phyloP scores from a whole-genome alignment of 2,888 invertebrate species.

The Trilocha varians region DNA sequence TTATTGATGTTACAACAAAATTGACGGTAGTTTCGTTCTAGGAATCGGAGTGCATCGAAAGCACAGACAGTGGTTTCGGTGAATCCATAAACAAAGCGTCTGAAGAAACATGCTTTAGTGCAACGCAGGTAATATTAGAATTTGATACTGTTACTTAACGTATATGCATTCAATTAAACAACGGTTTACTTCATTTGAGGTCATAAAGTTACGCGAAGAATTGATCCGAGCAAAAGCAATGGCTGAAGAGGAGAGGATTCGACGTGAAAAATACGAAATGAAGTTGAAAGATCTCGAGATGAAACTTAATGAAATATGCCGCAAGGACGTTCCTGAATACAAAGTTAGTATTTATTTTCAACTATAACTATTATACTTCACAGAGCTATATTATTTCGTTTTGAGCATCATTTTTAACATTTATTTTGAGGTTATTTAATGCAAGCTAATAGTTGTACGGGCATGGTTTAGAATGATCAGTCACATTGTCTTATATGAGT shows the following conservation, averaged over 20 bases:
- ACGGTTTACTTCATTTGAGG: slow-evolving; percentile 17
- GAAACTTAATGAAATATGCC: slow-evolving; percentile 45
- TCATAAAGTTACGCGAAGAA: slow-evolving; percentile 43
- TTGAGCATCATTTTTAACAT: too few species aligned
- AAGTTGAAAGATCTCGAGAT: slow-evolving; percentile 50
- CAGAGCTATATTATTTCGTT: too few species aligned
- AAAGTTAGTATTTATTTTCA: slow-evolving; percentile 22
- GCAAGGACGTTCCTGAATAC: slow-evolving; percentile 20
- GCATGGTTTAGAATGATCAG: too few species aligned
- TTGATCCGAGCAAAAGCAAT: slow-evolving; percentile 39
- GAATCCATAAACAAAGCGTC: neutral
- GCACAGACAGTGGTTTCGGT: neutral
- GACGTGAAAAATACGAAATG: slow-evolving; percentile 44
- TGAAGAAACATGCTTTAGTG: neutral
- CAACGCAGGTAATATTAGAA: neutral
- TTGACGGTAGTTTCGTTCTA: neutral
- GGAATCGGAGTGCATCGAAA: neutral
- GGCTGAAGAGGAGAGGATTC: slow-evolving; percentile 45
- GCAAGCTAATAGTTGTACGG: too few species aligned
- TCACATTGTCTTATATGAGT: too few species aligned
- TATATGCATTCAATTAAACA: neutral
- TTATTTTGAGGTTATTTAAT: too few species aligned
- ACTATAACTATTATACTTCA: too few species aligned
- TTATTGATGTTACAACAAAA: neutral
- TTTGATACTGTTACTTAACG: neutral